phyloP scores from a whole-genome alignment of 2,797 vertebrate species.

The Channa striata region DNA sequence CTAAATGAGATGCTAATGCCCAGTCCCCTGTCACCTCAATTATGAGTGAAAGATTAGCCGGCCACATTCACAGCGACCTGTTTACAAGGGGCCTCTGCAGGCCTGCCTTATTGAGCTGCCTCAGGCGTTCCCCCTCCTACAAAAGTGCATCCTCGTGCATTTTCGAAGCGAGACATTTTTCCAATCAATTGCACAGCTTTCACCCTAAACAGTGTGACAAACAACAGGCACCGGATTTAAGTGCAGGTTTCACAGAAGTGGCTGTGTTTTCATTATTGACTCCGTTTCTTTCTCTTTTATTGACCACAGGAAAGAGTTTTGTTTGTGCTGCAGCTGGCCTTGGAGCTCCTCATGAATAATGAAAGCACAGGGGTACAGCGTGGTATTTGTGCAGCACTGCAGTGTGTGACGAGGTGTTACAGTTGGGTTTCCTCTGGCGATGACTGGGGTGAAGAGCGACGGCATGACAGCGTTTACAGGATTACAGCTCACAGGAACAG shows the following conservation, averaged over 20 bases:
- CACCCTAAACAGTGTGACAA: conserved; percentile 8
- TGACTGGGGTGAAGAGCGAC: too few relatives aligned
- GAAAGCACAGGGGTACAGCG: too few relatives aligned
- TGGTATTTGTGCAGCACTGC: neutral
- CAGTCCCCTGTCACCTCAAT: conserved; percentile 12
- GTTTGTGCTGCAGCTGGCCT: conserved; percentile 21
- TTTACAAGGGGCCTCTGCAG: neutral
- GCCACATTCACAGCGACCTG: neutral
- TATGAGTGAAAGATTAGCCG: neutral
- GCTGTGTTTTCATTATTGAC: conserved; percentile 46
- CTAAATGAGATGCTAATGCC: conserved; percentile 8
- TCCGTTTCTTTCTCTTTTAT: conserved; percentile 38
- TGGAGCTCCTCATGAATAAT: too few relatives aligned
- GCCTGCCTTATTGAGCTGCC: conserved; percentile 32
- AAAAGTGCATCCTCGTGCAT: conserved; percentile 26
- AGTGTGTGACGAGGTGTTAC: neutral
- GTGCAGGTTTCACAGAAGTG: neutral
- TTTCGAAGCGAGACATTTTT: conserved; percentile 1
- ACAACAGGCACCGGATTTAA: conserved; percentile 2
- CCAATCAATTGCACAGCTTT: neutral
- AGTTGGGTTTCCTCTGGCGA: neutral
- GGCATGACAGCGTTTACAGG: neutral
- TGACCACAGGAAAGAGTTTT: conserved; percentile 40
- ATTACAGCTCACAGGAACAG: neutral
- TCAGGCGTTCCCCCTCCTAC: too few relatives aligned